Evolutionary conservation across 2,797 vertebrate species (phyloP).

Genomic region (Cryptoblepharus egeriae): DNA sequence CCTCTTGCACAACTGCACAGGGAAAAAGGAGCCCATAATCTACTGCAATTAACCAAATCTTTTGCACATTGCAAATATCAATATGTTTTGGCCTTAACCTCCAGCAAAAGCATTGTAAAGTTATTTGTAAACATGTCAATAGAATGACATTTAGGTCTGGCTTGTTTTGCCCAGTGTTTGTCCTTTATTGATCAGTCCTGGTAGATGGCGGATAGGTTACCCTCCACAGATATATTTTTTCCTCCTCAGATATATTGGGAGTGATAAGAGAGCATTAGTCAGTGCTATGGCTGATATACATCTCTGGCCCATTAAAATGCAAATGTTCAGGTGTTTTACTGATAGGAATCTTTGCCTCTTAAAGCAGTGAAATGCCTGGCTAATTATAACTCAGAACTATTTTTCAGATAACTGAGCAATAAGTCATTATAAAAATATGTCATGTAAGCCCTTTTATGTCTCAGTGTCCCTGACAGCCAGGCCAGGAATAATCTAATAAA

Average conservation of each 20-base stretch:
- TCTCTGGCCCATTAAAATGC: conserved; percentile 75
- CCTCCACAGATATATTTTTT: conserved; percentile 49
- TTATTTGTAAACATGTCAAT: conserved; percentile 53
- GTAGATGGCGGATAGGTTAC: conserved; percentile 30
- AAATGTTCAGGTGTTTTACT: conserved; percentile 70
- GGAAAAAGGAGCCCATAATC: background rate
- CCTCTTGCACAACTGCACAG: background rate
- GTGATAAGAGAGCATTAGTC: conserved; percentile 58
- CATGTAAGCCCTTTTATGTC: conserved; percentile 69
- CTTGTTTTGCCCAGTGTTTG: conserved; percentile 47
- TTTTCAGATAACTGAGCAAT: conserved; percentile 69
- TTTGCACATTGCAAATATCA: background rate
- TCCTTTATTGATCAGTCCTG: conserved; percentile 51
- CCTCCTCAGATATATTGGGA: conserved; percentile 57
- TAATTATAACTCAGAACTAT: conserved; percentile 71
- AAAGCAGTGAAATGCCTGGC: conserved; percentile 50
- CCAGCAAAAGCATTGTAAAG: conserved; percentile 35
- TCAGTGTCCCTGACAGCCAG: conserved; percentile 55
- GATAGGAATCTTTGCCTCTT: conserved; percentile 69
- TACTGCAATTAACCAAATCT: conserved; percentile 7
- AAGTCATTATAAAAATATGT: conserved; percentile 70
- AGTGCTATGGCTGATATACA: conserved; percentile 68
- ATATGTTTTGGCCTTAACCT: conserved; percentile 36
- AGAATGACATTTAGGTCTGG: conserved; percentile 50
- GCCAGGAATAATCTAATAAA: conserved; percentile 66